phyloP scores from a whole-genome alignment of 2,888 invertebrate species.

The Bibio marci region DNA sequence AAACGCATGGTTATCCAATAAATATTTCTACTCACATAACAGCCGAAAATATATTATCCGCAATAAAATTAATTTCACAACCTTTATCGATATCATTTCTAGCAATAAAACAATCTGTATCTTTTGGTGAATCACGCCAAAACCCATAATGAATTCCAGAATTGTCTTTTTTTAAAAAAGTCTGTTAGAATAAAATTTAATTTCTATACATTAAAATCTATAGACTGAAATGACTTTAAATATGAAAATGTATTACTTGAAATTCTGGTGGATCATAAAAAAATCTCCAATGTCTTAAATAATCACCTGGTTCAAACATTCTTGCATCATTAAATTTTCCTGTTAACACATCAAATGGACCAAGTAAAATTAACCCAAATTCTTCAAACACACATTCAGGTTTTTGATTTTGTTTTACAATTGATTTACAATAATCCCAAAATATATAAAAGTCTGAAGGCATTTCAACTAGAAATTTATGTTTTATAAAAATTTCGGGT shows the following conservation, averaged over 20 bases:
- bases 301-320: slow-evolving; percentile 39
- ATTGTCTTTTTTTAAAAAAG: slow-evolving; percentile 49
- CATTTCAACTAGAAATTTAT: slow-evolving; percentile 70
- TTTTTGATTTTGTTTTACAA: slow-evolving; percentile 30
- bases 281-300: slow-evolving; percentile 75
- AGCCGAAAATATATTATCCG: slow-evolving; percentile 65
- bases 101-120: slow-evolving; percentile 59
- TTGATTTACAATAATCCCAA: slow-evolving; percentile 52
- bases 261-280: slow-evolving; percentile 92
- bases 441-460: slow-evolving; percentile 79
- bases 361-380: slow-evolving; percentile 58
- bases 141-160: slow-evolving; percentile 76
- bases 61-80: slow-evolving; percentile 51
- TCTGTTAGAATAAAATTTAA: slow-evolving; percentile 29
- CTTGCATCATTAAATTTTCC: slow-evolving; percentile 37
- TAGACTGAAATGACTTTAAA: slow-evolving; percentile 1
- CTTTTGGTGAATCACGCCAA: slow-evolving; percentile 66
- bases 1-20: no score
- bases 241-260: slow-evolving; percentile 36
- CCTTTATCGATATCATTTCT: slow-evolving; percentile 51
- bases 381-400: slow-evolving; percentile 45
- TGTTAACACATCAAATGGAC: slow-evolving; percentile 70
- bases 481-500: slow-evolving; percentile 39
- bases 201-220: neutral
- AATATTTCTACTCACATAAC: slow-evolving; percentile 31